Conservation (phyloP, 1,140 invertebrate genomes). For the Tenebrio molitor region DNA sequence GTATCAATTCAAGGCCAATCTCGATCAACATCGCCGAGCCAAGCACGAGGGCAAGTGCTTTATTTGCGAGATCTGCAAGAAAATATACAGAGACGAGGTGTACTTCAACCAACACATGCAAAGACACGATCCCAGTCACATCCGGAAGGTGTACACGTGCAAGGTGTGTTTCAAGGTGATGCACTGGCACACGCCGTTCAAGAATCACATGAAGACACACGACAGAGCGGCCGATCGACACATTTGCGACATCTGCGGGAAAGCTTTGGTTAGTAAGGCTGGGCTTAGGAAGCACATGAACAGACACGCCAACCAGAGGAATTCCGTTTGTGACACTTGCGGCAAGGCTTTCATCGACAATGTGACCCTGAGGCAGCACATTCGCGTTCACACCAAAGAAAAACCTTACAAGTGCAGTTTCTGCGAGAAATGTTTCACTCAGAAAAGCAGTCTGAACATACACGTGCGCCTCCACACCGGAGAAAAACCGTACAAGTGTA, state of each 20-base stretch:
- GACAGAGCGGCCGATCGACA: not conserved
- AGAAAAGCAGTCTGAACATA: slow-evolving; percentile 66
- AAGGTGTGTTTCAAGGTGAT: slow-evolving; percentile 4
- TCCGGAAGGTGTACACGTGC: not conserved
- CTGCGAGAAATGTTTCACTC: slow-evolving; percentile 81
- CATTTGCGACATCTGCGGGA: slow-evolving; percentile 47
- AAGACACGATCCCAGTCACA: slow-evolving; percentile 5
- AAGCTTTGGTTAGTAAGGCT: slow-evolving; percentile 30
- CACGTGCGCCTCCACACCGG: slow-evolving; percentile 45
- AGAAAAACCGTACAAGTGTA: slow-evolving; percentile 42
- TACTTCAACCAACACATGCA: not conserved
- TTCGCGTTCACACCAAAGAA: slow-evolving; percentile 66
- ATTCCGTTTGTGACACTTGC: slow-evolving; percentile 45
- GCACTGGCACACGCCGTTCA: not conserved
- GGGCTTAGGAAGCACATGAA: slow-evolving; percentile 82
- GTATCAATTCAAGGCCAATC: slow-evolving; percentile 60
- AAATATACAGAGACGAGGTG: slow-evolving; percentile 59
- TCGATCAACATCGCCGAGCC: slow-evolving; percentile 34
- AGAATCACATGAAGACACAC: slow-evolving; percentile 69
- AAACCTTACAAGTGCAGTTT: slow-evolving; percentile 67
- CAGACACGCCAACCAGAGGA: slow-evolving; percentile 93
- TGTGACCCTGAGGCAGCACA: slow-evolving; percentile 46
- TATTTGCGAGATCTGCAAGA: slow-evolving; percentile 46
- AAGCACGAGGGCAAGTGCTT: slow-evolving; percentile 34
- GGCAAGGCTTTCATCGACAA: slow-evolving; percentile 33